Evolutionary conservation across 2,113 vertebrate genomes (phyloP).

Genomic region (Myotis yumanensis): DNA sequence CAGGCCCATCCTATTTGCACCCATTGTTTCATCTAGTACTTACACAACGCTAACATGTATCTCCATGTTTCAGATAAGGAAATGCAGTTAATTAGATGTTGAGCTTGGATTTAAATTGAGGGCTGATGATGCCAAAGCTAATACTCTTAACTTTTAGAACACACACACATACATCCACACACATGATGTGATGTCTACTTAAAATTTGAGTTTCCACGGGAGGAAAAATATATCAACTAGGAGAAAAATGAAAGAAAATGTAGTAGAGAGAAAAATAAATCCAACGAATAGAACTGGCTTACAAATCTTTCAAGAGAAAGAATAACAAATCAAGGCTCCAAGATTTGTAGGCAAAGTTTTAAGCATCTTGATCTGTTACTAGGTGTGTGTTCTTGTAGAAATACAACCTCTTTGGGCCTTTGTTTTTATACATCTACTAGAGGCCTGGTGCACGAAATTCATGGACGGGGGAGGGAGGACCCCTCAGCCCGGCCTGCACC

Average conservation of each 20-base stretch:
- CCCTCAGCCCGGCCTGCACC: too few relatives aligned
- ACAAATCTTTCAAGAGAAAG: neutral
- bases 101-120: slow-evolving; percentile 46
- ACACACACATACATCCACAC: neutral
- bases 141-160: neutral
- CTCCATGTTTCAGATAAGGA: slow-evolving; percentile 50
- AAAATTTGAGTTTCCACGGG: slow-evolving; percentile 39
- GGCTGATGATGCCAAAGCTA: slow-evolving; percentile 44
- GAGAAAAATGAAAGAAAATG: neutral
- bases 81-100: slow-evolving; percentile 46
- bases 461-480: too few relatives aligned
- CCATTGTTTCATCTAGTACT: slow-evolving; percentile 47
- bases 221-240: neutral
- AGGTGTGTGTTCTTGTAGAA: neutral
- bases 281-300: neutral
- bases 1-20: neutral
- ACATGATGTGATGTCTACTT: neutral
- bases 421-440: neutral
- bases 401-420: neutral
- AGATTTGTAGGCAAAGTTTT: neutral
- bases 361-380: neutral
- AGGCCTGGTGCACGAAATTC: too few relatives aligned
- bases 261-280: slow-evolving; percentile 39
- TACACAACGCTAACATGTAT: slow-evolving; percentile 38
- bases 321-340: neutral